Base-by-base conservation (phyloP, 2,113 vertebrate species). In the Limanda limanda region DNA sequence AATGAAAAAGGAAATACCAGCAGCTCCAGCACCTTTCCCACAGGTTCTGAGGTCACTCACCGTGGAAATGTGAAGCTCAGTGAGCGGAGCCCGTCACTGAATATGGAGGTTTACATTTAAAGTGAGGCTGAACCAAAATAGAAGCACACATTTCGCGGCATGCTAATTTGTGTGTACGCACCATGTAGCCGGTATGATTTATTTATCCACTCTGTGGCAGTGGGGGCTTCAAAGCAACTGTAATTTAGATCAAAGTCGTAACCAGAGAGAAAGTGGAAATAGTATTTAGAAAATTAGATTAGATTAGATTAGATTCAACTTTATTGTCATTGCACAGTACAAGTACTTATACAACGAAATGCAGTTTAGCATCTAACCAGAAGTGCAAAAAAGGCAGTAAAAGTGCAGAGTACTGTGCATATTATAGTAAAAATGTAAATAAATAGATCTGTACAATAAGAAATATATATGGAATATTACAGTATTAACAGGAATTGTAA, bases 101-200 rank as follows among this genome's bases (percentile, higher is more conserved):
- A 86, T 55, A 77, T 61, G 81, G 64, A 52, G 8, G 25, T 48
- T 52, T 62, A 72, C 48, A 84, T 83, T 79, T 81, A 79, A 74
- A 84, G 14, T 62, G 31, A 79, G 63, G 58, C 76, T 0, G 35
- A 64, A 79, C 71, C 51, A 67, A 85, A 90, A 89, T 82, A 86
- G 86, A 75, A 83, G 47, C 57, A 3, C 23, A 47, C n/a, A 55
- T 70, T 54, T 74, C 11, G 20, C 62, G 7, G 64, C 57, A 51
- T 75, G 20, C n/a, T 84, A 69, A 83, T 80, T 76, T 76, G 66
- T 79, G 52, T 81, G 72, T 57, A 40, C 60, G 67, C 55, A 5
- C 62, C 48, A 11, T 25, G 58, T 52, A 15, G 77, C 68, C 37
- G 2, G 35, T 35, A 60, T 89, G 74, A 79, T 86, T 90, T 85